Evolutionary conservation across 2,888 invertebrate species (phyloP).

Genomic region (Mimumesa dahlbomi): DNA sequence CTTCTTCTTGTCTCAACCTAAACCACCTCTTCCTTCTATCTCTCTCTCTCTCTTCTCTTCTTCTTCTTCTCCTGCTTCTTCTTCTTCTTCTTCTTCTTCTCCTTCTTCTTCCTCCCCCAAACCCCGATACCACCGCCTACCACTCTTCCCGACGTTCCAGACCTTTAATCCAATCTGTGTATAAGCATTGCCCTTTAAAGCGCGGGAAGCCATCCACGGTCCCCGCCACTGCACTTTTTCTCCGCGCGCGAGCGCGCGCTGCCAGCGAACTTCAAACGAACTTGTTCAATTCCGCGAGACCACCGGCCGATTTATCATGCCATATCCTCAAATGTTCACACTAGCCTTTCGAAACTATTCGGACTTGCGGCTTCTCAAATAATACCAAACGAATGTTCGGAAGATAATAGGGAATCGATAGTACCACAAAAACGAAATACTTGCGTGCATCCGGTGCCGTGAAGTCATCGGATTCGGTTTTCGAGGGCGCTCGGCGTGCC

Average conservation of each 20-base stretch:
- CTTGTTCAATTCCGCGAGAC: slow-evolving; percentile 28
- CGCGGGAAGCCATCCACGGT: slow-evolving; percentile 55
- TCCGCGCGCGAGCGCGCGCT: neutral
- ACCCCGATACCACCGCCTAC: slow-evolving; percentile 48
- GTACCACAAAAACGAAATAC: slow-evolving; percentile 11
- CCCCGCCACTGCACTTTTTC: slow-evolving; percentile 36
- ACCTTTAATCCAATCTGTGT: slow-evolving; percentile 74
- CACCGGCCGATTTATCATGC: too few relatives aligned
- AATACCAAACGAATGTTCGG: too few relatives aligned
- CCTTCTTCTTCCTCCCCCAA: slow-evolving; percentile 2
- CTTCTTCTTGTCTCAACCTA: slow-evolving; percentile 55
- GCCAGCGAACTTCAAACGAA: slow-evolving; percentile 3
- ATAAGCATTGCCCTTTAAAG: slow-evolving; percentile 70
- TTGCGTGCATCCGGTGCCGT: slow-evolving; percentile 17
- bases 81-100: neutral
- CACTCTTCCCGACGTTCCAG: slow-evolving; percentile 61
- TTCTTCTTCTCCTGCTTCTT: slow-evolving; percentile 19
- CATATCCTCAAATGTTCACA: neutral
- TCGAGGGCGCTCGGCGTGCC: slow-evolving; percentile 15
- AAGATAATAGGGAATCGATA: too few relatives aligned
- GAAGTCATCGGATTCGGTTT: slow-evolving; percentile 45
- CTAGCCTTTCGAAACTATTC: neutral
- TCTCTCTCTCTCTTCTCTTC: slow-evolving; percentile 7
- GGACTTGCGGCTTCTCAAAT: too few relatives aligned
- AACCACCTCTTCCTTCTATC: slow-evolving; percentile 43